These are phyloP conservation scores for Elysia crispata DNA, from an alignment of 2,888 invertebrate species.

Conservation along the genomic window DNA sequence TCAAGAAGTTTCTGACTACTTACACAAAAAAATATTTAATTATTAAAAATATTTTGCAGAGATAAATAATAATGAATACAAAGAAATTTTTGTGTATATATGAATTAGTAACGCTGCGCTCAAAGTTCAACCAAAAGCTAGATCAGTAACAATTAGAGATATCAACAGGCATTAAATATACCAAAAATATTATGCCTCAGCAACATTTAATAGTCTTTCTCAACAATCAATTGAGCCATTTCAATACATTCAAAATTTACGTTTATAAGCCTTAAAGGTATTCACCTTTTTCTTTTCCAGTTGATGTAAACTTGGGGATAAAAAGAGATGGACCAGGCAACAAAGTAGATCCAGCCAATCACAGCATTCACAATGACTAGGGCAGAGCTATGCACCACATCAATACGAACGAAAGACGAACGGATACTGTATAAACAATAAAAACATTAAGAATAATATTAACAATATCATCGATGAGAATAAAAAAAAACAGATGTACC, in stretches of 20 bases:
- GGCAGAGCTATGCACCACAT: constrained; percentile 66
- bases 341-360: constrained; percentile 99
- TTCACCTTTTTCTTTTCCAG: constrained; percentile 88
- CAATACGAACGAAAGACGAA: constrained; percentile 81
- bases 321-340: constrained; percentile 98
- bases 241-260: not conserved
- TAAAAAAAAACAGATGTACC: not conserved
- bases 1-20: too few species aligned
- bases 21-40: too few species aligned
- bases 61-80: too few species aligned
- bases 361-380: constrained; percentile 86
- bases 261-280: not conserved
- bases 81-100: too few species aligned
- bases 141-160: too few species aligned
- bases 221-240: too few species aligned
- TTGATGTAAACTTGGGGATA: constrained; percentile 97
- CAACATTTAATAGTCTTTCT: too few species aligned
- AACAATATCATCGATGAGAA: not conserved
- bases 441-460: not conserved
- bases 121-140: too few species aligned
- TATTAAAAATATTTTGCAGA: too few species aligned
- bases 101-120: too few species aligned
- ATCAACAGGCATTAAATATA: too few species aligned
- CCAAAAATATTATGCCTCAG: too few species aligned
- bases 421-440: constrained; percentile 29